A percentile compares a stretch with the other conserved stretches of the same genome.
These are phyloP conservation scores for Trichonephila inaurata DNA, from an alignment of 1,140 invertebrate genomes.

Conservation along the genomic window DNA sequence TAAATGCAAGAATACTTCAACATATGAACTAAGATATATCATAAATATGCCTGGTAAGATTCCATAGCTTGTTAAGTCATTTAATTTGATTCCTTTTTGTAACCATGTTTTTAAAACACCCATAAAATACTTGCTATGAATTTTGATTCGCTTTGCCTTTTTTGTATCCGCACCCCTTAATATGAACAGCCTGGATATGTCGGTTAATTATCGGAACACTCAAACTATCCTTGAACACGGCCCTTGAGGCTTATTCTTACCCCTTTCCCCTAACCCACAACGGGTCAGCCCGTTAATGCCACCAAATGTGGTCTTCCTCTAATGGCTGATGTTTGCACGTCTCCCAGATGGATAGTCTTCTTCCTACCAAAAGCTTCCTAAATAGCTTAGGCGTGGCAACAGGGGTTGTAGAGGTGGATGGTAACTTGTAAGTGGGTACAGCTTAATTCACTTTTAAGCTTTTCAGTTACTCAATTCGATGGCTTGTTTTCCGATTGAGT, in stretches of 20 bases:
- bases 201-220: slow-evolving; percentile 29
- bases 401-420: slow-evolving; percentile 20
- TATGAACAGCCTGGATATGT: neutral
- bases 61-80: too few species aligned
- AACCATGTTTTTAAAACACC: too few species aligned
- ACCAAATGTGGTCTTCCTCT: slow-evolving; percentile 24
- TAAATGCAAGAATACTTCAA: too few species aligned
- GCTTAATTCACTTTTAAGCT: slow-evolving; percentile 35
- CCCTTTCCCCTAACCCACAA: neutral
- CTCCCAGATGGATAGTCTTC: slow-evolving; percentile 39
- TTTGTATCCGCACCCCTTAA: neutral
- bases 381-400: slow-evolving; percentile 43
- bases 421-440: slow-evolving; percentile 6
- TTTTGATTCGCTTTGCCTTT: neutral
- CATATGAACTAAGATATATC: too few species aligned
- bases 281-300: slow-evolving; percentile 43
- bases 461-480: neutral
- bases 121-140: neutral
- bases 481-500: slow-evolving; percentile 10
- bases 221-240: slow-evolving; percentile 37
- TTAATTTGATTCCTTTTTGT: too few species aligned
- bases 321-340: slow-evolving; percentile 47
- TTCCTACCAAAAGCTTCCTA: slow-evolving; percentile 14
- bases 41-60: too few species aligned
- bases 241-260: slow-evolving; percentile 29